A percentile compares a stretch with the other conserved stretches of the same genome.
These are phyloP conservation scores for Nothoprocta perdicaria DNA, from an alignment of 2,113 vertebrate genomes.

Conservation along the genomic window DNA sequence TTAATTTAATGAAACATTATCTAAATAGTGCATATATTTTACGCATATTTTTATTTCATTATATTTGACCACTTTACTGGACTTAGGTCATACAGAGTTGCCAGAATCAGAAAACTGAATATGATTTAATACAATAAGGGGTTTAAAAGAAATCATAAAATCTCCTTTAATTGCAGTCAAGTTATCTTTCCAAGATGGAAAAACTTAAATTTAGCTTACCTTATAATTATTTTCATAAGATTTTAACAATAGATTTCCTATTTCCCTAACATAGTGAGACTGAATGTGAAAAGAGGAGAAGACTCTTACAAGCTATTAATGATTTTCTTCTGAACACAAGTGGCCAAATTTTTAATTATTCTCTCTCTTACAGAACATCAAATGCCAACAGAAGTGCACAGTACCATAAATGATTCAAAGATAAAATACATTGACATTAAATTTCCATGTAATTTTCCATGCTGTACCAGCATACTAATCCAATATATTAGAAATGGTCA, in stretches of 20 bases:
- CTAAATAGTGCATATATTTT: background rate
- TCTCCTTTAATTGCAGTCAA: background rate
- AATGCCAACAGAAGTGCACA: background rate
- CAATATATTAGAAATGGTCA: background rate
- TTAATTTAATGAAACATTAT: background rate
- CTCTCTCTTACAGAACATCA: background rate
- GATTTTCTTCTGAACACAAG: background rate
- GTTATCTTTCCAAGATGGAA: background rate
- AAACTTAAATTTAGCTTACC: background rate
- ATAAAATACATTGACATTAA: background rate
- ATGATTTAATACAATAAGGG: fast-evolving
- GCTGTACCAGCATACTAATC: background rate
- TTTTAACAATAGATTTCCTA: background rate
- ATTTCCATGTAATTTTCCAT: background rate
- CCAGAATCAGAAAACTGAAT: background rate
- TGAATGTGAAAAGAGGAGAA: background rate
- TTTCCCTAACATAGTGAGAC: background rate
- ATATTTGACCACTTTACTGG: background rate
- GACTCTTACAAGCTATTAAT: background rate
- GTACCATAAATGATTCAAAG: background rate
- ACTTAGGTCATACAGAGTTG: background rate
- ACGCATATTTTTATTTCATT: background rate
- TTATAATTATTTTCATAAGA: background rate
- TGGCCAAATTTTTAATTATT: fast-evolving
- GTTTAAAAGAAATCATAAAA: background rate